Percentiles rank a stretch among this genome's conserved stretches.
phyloP scores from a whole-genome alignment of 2,113 vertebrate species.

The Cyanoderma ruficeps region DNA sequence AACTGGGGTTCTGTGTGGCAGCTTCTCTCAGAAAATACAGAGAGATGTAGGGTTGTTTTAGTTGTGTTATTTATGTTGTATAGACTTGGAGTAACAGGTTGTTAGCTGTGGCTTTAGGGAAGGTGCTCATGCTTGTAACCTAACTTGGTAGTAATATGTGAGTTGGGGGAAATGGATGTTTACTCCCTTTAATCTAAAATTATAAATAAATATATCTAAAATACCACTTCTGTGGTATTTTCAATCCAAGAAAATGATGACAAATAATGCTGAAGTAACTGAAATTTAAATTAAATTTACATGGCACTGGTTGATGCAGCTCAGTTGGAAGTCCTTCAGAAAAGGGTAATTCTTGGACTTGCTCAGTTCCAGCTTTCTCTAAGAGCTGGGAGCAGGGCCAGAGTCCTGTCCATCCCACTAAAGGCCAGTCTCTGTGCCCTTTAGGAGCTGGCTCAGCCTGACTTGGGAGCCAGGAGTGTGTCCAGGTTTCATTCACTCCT shows the following conservation, averaged over 20 bases:
- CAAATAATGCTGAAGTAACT: neutral
- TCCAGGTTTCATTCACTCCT: neutral
- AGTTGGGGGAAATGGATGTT: neutral
- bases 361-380: neutral
- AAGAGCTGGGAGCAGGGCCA: neutral
- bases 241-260: neutral
- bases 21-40: neutral
- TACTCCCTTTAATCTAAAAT: neutral
- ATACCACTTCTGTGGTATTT: neutral
- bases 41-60: accelerated
- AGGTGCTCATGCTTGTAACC: neutral
- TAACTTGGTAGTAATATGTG: neutral
- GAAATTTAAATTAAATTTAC: neutral
- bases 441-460: neutral
- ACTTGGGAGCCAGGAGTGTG: neutral
- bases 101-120: neutral
- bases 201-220: too few species aligned
- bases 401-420: neutral
- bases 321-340: neutral
- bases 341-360: neutral
- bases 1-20: neutral
- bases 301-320: neutral
- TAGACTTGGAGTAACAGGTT: neutral
- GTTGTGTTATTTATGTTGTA: neutral
- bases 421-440: neutral